Conservation (phyloP, 2,888 invertebrate species). For the Drosophila histrio region DNA sequence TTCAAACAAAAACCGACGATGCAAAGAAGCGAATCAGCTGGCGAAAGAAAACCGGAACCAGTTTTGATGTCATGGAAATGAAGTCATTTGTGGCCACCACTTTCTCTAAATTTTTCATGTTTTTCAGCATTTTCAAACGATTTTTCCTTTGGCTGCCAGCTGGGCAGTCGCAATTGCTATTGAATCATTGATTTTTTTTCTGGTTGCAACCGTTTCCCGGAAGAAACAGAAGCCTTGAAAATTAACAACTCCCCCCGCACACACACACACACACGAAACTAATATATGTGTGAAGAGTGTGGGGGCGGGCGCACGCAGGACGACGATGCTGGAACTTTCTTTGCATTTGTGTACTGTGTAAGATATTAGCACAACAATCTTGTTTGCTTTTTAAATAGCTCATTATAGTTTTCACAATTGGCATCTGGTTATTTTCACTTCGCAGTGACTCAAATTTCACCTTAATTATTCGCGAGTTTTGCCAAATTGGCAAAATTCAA, state of each 20-base stretch:
- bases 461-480: slow-evolving; percentile 44
- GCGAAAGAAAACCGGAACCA: slow-evolving; percentile 14
- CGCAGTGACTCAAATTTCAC: slow-evolving; percentile 61
- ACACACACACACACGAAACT: neutral
- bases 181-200: slow-evolving; percentile 54
- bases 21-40: slow-evolving; percentile 45
- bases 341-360: neutral
- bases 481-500: slow-evolving; percentile 77
- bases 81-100: slow-evolving; percentile 49
- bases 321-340: slow-evolving; percentile 69
- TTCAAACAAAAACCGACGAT: neutral
- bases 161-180: slow-evolving; percentile 32
- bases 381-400: neutral
- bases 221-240: slow-evolving; percentile 59
- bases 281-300: neutral
- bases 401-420: neutral
- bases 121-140: slow-evolving; percentile 11
- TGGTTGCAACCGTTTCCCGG: slow-evolving; percentile 8
- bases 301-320: slow-evolving; percentile 26
- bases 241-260: slow-evolving; percentile 41
- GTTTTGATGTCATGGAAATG: slow-evolving; percentile 44
- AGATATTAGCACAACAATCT: neutral
- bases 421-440: neutral
- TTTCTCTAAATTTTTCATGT: slow-evolving; percentile 33
- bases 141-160: slow-evolving; percentile 38